Base-by-base conservation (phyloP, 2,797 vertebrate species). In the Psittacula derbiana region DNA sequence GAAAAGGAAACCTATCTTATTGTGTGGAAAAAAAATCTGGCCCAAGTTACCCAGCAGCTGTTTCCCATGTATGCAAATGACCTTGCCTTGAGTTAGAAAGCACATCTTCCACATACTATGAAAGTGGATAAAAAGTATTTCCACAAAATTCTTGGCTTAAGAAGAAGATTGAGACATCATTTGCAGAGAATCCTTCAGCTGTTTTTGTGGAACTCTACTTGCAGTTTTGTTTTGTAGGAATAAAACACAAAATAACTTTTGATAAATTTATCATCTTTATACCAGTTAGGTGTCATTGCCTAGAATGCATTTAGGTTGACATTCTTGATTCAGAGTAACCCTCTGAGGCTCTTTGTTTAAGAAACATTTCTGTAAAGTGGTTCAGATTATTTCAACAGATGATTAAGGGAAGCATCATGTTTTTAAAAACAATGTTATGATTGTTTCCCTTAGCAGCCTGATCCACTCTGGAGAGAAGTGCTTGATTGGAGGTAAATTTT, bases 121-220 rank as follows among this genome's bases (percentile, higher is more conserved):
- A 87, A 93, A 85, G 65, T 25, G 24, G 36, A 49, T 80, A 13
- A 89, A 94, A 90, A 95, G 30, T 50, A 85, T 36, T 86, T 90
- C 58, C 62, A 69, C 27, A 75, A 69, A 84, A 62, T 58, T 58
- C 19, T 81, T 81, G 44, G 36, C 47, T 88, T 79, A 64, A 67
- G 33, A 78, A 86, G 31, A 70, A 69, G 53, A 91, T 16, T 52
- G 20, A 65, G 14, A 55, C 12, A 25, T 15, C 9, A 4, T 86
- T 86, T 90, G 27, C 55, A 89, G 55, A 44, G 5, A 67, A 21
- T 14, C 52, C 11, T 92, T 31, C 46, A 19, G 14, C 28, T 72
- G 27, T n/a, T 92, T 80, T 83, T 61, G 20, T 92, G 67, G 76
- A 91, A 57, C 11, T 44, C 31, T 70, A 20, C n/a, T 70, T 53